These are phyloP conservation scores for Forpus xanthops DNA, from an alignment of 2,797 vertebrate genomes.

Conservation along the genomic window DNA sequence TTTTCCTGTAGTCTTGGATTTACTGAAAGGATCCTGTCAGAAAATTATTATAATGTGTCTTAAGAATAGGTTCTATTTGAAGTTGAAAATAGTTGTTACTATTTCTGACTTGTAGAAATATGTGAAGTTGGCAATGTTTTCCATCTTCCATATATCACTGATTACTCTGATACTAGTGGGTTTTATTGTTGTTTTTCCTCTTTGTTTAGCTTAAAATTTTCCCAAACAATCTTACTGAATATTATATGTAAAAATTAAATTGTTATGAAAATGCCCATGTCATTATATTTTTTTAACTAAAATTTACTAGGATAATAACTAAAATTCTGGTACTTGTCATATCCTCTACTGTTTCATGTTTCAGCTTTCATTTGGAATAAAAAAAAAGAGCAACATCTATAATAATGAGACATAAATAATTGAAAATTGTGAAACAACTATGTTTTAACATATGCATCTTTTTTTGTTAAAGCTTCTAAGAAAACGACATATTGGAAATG, in stretches of 20 bases:
- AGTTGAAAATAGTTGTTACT: too few species aligned
- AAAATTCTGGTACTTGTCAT: not conserved
- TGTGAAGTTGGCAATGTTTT: not conserved
- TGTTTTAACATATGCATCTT: not conserved
- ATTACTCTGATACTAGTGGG: not conserved
- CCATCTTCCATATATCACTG: not conserved
- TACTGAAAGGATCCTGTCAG: not conserved
- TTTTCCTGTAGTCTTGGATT: not conserved
- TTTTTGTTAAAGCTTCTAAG: constrained; percentile 83
- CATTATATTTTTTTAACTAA: not conserved
- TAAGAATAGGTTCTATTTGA: too few species aligned
- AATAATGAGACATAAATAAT: not conserved
- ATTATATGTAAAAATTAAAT: not conserved
- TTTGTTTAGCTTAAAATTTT: not conserved
- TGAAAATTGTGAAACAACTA: not conserved
- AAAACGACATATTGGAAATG: constrained; percentile 96
- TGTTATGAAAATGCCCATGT: not conserved
- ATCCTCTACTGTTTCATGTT: not conserved
- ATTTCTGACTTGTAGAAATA: not conserved
- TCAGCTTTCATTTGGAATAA: not conserved
- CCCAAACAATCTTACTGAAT: not conserved
- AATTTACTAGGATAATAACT: not conserved
- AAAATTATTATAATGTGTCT: not conserved
- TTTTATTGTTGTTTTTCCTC: not conserved
- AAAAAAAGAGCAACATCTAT: not conserved